Percentiles rank a stretch among this genome's conserved stretches.
These are phyloP conservation scores for Gymnothorax reevesii DNA, from an alignment of 2,797 vertebrate genomes.

Conservation along the genomic window DNA sequence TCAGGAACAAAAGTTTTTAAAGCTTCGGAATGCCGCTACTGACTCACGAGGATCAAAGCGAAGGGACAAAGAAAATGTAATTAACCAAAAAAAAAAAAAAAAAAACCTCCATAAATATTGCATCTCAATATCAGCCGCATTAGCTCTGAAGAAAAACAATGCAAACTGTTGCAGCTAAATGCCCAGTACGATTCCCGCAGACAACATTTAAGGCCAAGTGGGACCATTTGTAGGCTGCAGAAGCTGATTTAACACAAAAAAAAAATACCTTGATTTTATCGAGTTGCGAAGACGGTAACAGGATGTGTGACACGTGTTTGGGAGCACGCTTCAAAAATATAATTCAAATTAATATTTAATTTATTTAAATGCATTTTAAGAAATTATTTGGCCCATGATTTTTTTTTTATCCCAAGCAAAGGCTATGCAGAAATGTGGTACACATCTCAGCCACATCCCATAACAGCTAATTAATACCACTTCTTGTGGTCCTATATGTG, in stretches of 20 bases:
- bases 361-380: not conserved
- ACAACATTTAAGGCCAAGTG: too few species aligned
- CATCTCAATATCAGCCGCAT: slow-evolving; percentile 56
- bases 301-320: not conserved
- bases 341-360: not conserved
- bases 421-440: too few species aligned
- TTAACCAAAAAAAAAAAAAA: slow-evolving; percentile 1
- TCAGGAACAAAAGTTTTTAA: slow-evolving; percentile 68
- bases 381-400: too few species aligned
- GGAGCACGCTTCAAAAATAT: not conserved
- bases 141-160: not conserved
- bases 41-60: slow-evolving; percentile 61
- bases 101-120: slow-evolving; percentile 38
- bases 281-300: not conserved
- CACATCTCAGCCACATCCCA: not conserved
- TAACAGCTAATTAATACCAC: not conserved
- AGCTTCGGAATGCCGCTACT: slow-evolving; percentile 64
- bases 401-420: too few species aligned
- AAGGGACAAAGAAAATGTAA: slow-evolving; percentile 45
- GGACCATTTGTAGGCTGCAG: too few species aligned
- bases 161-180: not conserved
- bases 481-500: too few species aligned
- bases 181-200: not conserved
- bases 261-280: too few species aligned
- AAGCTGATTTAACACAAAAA: too few species aligned